Percentiles rank a stretch among this genome's conserved stretches.
Conservation (phyloP, 2,888 invertebrate genomes). For the Rhabditoides inermis region DNA sequence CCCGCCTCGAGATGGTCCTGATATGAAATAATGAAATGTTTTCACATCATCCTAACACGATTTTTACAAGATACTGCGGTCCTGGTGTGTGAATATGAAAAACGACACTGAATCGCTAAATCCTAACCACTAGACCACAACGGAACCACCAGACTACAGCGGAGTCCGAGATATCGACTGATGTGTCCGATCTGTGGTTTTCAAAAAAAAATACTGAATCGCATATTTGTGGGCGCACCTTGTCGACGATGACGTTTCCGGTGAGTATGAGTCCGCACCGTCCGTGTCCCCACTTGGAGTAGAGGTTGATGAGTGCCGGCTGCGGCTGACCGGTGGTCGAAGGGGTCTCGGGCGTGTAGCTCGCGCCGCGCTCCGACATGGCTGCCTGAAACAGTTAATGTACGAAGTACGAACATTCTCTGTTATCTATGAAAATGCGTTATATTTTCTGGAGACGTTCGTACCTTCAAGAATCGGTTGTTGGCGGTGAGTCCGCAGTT, state of each 20-base stretch:
- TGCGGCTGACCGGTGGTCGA: constrained; percentile 23
- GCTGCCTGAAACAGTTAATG: constrained; percentile 19
- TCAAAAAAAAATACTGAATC: not conserved
- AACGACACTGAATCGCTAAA: too few species aligned
- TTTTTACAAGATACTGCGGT: too few species aligned
- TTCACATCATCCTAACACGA: too few species aligned
- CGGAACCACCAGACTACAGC: too few species aligned
- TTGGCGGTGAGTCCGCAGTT: constrained; percentile 17
- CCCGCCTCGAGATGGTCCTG: constrained; percentile 20
- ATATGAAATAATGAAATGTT: too few species aligned
- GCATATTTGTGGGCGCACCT: constrained; percentile 2
- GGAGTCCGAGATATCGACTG: not conserved
- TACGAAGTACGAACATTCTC: too few species aligned
- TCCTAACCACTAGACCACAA: too few species aligned
- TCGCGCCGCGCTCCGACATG: constrained; percentile 18
- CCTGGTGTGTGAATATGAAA: too few species aligned
- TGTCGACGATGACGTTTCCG: constrained; percentile 31
- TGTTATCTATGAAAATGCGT: not conserved
- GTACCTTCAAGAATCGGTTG: constrained; percentile 31
- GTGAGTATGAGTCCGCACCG: constrained; percentile 35
- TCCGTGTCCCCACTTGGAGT: constrained; percentile 34
- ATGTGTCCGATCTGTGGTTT: not conserved
- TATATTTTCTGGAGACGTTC: not conserved
- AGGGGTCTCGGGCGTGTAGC: constrained; percentile 15
- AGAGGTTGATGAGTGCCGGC: constrained; percentile 18